A percentile compares a stretch with the other conserved stretches of the same genome.
Evolutionary conservation across 1,140 invertebrate species (phyloP).

Genomic region (Rhagoletis pomonella): DNA sequence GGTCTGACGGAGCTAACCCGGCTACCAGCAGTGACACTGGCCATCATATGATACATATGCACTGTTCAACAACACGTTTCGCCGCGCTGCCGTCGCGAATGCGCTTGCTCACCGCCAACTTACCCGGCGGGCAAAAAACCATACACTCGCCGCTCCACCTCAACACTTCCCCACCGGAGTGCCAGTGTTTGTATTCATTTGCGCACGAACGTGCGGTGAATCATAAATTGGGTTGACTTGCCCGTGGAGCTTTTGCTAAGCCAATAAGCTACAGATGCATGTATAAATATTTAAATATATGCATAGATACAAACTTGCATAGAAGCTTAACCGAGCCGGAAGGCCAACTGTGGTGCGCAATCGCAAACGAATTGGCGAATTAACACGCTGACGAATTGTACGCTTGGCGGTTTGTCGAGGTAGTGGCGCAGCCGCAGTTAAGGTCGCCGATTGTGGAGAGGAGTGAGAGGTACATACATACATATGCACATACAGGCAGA

Average conservation of each 20-base stretch:
- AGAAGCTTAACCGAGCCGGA: slow-evolving; percentile 20
- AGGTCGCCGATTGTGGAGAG: slow-evolving; percentile 8
- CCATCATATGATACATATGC: slow-evolving; percentile 47
- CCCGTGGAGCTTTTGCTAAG: neutral
- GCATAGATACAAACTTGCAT: neutral
- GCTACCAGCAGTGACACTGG: slow-evolving; percentile 18
- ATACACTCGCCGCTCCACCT: neutral
- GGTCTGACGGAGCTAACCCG: neutral
- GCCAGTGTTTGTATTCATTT: neutral
- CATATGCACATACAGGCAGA: no score
- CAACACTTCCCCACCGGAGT: neutral
- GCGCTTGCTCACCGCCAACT: neutral
- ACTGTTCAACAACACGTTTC: slow-evolving; percentile 44
- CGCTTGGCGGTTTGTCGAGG: neutral
- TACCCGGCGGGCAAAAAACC: neutral
- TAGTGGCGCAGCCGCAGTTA: slow-evolving; percentile 18
- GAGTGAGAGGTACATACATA: no score
- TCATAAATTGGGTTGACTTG: slow-evolving; percentile 48
- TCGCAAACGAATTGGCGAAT: slow-evolving; percentile 45
- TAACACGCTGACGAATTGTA: slow-evolving; percentile 11
- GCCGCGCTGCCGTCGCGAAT: slow-evolving; percentile 15
- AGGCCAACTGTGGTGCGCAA: slow-evolving; percentile 47
- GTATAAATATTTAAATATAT: neutral
- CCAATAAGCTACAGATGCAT: neutral
- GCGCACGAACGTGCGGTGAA: slow-evolving; percentile 39